Percentiles rank a stretch among this genome's conserved stretches.
Evolutionary conservation across 1,140 invertebrate genomes (phyloP).

Genomic region (Zaprionus kolodkinae): DNA sequence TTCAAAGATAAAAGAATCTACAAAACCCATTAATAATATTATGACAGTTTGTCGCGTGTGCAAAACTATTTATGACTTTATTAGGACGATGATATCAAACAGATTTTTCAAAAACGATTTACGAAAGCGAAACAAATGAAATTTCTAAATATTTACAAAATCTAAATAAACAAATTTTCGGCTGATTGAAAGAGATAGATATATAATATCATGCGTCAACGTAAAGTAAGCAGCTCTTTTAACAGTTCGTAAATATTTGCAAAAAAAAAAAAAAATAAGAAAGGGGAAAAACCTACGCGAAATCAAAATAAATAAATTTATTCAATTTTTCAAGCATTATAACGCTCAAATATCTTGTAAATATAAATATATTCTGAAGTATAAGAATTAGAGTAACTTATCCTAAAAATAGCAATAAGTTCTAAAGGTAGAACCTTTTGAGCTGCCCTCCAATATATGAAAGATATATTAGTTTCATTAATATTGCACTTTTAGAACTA

Average conservation of each 20-base stretch:
- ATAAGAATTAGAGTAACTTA: too few relatives aligned
- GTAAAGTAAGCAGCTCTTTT: not conserved
- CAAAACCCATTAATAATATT: not conserved
- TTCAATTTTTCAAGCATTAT: not conserved
- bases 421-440: too few relatives aligned
- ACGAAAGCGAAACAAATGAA: not conserved
- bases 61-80: not conserved
- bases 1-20: too few relatives aligned
- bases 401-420: too few relatives aligned
- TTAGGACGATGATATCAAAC: not conserved
- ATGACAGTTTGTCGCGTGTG: not conserved
- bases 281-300: not conserved
- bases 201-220: not conserved
- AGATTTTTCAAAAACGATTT: not conserved
- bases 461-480: too few relatives aligned
- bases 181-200: not conserved
- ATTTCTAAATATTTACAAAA: slow-evolving; percentile 8
- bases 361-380: not conserved
- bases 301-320: not conserved
- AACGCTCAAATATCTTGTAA: not conserved
- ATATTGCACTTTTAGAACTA: too few relatives aligned
- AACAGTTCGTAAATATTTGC: not conserved
- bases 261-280: not conserved
- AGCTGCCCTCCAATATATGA: too few relatives aligned
- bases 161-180: not conserved